These are phyloP conservation scores for Agriopis aurantiaria DNA, from an alignment of 2,888 invertebrate species.

Conservation along the genomic window DNA sequence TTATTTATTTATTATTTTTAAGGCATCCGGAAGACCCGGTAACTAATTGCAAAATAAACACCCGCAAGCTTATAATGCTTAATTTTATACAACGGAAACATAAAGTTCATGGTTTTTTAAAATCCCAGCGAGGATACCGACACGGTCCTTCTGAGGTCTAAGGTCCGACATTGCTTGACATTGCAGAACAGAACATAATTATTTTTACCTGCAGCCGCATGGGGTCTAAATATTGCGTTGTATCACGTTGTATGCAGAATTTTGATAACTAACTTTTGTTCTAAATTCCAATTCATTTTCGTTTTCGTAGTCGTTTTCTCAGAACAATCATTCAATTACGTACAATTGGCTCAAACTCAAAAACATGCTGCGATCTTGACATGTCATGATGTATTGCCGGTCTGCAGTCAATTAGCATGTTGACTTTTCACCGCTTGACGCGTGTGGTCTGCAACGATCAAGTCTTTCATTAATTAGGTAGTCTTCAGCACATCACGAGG, in stretches of 20 bases:
- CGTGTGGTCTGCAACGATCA: slow-evolving; percentile 69
- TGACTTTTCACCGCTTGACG: slow-evolving; percentile 66
- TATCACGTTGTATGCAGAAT: neutral
- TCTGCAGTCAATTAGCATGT: slow-evolving; percentile 58
- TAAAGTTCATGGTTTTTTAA: slow-evolving; percentile 20
- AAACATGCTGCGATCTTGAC: slow-evolving; percentile 15
- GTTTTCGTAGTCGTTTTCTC: slow-evolving; percentile 6
- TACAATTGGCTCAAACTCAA: slow-evolving; percentile 24
- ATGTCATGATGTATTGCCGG: slow-evolving; percentile 27
- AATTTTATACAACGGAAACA: slow-evolving; percentile 38
- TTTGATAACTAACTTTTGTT: neutral
- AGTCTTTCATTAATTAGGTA: slow-evolving; percentile 36
- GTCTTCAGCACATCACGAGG: slow-evolving; percentile 64
- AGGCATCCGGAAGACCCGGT: too few relatives aligned
- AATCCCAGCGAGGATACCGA: neutral
- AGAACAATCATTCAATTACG: neutral
- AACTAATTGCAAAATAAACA: too few relatives aligned
- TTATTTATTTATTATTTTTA: too few relatives aligned
- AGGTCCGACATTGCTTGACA: slow-evolving; percentile 42
- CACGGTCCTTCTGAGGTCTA: slow-evolving; percentile 25
- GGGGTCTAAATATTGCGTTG: slow-evolving; percentile 2
- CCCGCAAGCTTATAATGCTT: too few relatives aligned
- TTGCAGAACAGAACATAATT: slow-evolving; percentile 33
- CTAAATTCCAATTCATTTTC: neutral
- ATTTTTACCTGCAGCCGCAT: slow-evolving; percentile 22